Evolutionary conservation across 2,888 invertebrate species (phyloP).

Genomic region (Drosophila borborema): DNA sequence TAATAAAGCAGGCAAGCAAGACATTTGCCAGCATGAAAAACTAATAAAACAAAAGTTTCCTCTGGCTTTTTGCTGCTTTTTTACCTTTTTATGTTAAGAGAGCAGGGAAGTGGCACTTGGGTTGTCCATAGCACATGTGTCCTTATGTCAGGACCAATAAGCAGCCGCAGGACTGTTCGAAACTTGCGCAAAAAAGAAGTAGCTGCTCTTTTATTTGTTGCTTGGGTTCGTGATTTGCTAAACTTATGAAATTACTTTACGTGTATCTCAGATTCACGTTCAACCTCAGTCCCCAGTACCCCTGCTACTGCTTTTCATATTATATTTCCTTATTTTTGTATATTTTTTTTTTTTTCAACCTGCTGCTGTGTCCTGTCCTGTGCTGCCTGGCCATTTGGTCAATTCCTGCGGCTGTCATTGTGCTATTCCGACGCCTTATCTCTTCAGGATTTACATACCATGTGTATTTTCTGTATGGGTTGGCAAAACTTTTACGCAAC

Average conservation of each 20-base stretch:
- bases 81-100: conserved; percentile 78
- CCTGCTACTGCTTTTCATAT: conserved; percentile 4
- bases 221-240: conserved; percentile 81
- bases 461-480: conserved; percentile 36
- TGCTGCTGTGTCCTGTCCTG: conserved; percentile 29
- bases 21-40: conserved; percentile 75
- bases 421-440: conserved; percentile 83
- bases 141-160: conserved; percentile 78
- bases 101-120: not conserved
- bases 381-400: conserved; percentile 65
- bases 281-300: not conserved
- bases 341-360: conserved; percentile 12
- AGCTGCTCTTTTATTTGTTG: conserved; percentile 64
- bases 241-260: conserved; percentile 83
- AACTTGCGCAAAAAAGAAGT: conserved; percentile 57
- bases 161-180: conserved; percentile 73
- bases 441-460: conserved; percentile 83
- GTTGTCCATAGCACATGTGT: conserved; percentile 67
- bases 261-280: conserved; percentile 66
- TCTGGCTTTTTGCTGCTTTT: conserved; percentile 48
- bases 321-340: not conserved
- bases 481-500: conserved; percentile 77
- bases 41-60: conserved; percentile 79
- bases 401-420: conserved; percentile 83
- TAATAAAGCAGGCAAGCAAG: conserved; percentile 77